Conservation (phyloP, 2,888 invertebrate species). For the Anagyrus pseudococci region DNA sequence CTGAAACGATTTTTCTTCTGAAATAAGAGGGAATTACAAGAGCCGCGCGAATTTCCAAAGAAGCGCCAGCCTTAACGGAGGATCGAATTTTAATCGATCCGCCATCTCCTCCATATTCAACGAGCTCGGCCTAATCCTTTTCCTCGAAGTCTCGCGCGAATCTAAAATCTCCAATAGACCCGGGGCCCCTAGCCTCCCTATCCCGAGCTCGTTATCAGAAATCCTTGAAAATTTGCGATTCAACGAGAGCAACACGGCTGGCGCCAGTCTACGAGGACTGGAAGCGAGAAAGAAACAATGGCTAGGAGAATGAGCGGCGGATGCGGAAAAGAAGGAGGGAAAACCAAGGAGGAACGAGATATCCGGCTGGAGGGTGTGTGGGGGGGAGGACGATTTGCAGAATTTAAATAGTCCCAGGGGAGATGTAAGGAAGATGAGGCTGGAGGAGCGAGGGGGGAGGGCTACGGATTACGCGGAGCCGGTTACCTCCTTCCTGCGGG, state of each 20-base stretch:
- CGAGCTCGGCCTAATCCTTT: slow-evolving; percentile 30
- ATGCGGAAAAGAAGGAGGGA: slow-evolving; percentile 20
- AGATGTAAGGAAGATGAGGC: slow-evolving; percentile 48
- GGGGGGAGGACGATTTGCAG: slow-evolving; percentile 54
- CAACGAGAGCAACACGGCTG: slow-evolving; percentile 13
- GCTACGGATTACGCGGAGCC: slow-evolving; percentile 37
- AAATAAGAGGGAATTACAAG: too few relatives aligned
- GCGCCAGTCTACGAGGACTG: slow-evolving; percentile 8
- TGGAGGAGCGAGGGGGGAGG: slow-evolving; percentile 30
- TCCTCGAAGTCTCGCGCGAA: slow-evolving; percentile 20
- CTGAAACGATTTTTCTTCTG: too few relatives aligned
- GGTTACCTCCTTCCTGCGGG: slow-evolving; percentile 57
- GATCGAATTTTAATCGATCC: too few relatives aligned
- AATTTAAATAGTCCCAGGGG: slow-evolving; percentile 59
- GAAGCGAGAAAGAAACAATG: neutral
- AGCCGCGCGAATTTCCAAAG: too few relatives aligned
- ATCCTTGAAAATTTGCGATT: slow-evolving; percentile 32
- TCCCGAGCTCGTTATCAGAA: slow-evolving; percentile 48
- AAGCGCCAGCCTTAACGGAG: too few relatives aligned
- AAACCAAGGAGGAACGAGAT: too few relatives aligned
- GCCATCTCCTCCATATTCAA: slow-evolving; percentile 32
- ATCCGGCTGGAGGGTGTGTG: too few relatives aligned
- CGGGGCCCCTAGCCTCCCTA: too few relatives aligned
- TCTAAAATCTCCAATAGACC: slow-evolving; percentile 29
- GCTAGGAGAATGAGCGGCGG: slow-evolving; percentile 3